A percentile compares a stretch with the other conserved stretches of the same genome.
phyloP scores from a whole-genome alignment of 2,113 vertebrate genomes.

The Tyrannus savana region DNA sequence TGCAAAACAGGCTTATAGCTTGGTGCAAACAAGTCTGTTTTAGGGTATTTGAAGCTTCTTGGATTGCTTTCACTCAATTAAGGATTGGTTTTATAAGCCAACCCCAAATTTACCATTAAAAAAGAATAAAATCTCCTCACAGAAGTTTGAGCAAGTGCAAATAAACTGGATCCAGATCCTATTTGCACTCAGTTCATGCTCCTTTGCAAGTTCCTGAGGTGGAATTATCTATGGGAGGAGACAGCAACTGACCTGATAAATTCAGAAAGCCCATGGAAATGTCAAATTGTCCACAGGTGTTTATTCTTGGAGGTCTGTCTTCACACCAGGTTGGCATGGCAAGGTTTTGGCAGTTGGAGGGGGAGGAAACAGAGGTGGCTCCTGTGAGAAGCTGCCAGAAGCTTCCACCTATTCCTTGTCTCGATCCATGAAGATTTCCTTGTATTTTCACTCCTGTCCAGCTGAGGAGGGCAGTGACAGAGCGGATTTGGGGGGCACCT shows the following conservation, averaged over 20 bases:
- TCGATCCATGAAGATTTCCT: accelerated
- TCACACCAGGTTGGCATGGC: background rate
- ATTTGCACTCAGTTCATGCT: background rate
- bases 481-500: background rate
- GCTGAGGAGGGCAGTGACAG: background rate
- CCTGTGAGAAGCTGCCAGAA: background rate
- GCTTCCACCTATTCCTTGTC: background rate
- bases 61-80: slow-evolving; percentile 27
- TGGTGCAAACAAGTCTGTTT: background rate
- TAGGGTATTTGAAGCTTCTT: slow-evolving; percentile 14
- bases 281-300: background rate
- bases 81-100: background rate
- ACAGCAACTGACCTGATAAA: background rate
- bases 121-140: background rate
- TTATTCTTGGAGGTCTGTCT: background rate
- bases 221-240: background rate
- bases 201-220: background rate
- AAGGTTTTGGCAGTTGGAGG: background rate
- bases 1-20: slow-evolving; percentile 42
- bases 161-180: background rate
- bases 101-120: slow-evolving; percentile 16
- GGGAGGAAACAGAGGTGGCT: background rate
- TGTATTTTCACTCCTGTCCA: accelerated
- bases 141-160: background rate
- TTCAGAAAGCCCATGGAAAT: background rate